These are phyloP conservation scores for Acanthisitta chloris DNA, from an alignment of 2,113 vertebrate genomes.

Conservation along the genomic window DNA sequence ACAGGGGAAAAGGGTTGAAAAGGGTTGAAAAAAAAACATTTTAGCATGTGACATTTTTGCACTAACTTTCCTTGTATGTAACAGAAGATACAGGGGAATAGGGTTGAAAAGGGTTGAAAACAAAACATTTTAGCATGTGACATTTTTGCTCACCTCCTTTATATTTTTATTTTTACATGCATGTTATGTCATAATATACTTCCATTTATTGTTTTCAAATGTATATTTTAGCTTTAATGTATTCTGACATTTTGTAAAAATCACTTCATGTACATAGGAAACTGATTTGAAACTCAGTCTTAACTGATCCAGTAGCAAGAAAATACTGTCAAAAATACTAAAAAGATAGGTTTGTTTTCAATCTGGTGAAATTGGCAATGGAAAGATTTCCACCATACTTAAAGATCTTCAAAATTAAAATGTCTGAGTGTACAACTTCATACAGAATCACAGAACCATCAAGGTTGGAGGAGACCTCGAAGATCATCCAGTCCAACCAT, in stretches of 20 bases:
- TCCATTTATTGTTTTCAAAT: background rate
- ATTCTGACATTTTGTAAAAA: background rate
- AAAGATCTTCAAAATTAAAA: background rate
- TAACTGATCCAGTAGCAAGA: background rate
- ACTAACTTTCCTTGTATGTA: background rate
- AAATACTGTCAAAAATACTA: background rate
- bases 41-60: background rate
- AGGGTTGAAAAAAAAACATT: accelerated
- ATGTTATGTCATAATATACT: background rate
- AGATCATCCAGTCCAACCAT: too few species aligned
- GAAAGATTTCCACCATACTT: background rate
- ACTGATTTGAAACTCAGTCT: background rate
- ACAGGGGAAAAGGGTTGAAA: background rate
- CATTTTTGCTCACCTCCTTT: background rate
- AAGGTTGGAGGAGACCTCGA: too few species aligned
- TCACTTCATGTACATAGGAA: background rate
- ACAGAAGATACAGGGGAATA: background rate
- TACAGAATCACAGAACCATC: too few species aligned
- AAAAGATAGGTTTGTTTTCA: background rate
- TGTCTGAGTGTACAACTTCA: background rate
- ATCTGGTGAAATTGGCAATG: background rate
- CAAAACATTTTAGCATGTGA: background rate
- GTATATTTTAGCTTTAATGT: background rate
- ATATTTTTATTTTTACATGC: background rate
- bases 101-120: accelerated